Evolutionary conservation across 2,888 invertebrate genomes (phyloP).

Genomic region (Tetramorium bicarinatum): DNA sequence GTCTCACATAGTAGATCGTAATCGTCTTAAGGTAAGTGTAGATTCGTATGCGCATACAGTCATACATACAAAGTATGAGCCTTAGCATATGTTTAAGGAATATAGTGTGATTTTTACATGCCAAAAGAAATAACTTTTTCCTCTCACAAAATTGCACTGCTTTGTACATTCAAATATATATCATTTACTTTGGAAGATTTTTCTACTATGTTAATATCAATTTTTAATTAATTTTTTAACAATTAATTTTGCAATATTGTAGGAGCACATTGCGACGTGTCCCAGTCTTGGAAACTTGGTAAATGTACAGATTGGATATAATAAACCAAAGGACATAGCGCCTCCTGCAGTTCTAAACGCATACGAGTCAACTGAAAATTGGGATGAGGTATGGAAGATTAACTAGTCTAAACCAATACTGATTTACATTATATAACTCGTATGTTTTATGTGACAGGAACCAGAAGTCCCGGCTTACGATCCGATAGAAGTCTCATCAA

Average conservation of each 20-base stretch:
- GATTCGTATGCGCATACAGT: background rate
- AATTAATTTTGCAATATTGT: background rate
- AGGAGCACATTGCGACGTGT: conserved; percentile 58
- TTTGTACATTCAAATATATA: background rate
- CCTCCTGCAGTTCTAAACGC: background rate
- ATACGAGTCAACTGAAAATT: conserved; percentile 43
- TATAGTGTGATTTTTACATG: background rate
- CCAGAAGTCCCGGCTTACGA: conserved; percentile 42
- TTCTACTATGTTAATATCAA: background rate
- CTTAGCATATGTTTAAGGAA: background rate
- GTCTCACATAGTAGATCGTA: conserved; percentile 37
- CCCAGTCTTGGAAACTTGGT: conserved; percentile 21
- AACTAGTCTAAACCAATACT: background rate
- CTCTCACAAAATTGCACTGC: background rate
- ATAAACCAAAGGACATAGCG: background rate
- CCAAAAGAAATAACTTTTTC: background rate
- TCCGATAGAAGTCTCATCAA: conserved; percentile 21
- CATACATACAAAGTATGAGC: background rate
- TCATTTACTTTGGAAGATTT: background rate
- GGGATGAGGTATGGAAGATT: conserved; percentile 55
- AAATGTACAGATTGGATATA: background rate
- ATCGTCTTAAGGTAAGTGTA: conserved; percentile 30
- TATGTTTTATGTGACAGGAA: conserved; percentile 12
- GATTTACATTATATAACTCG: background rate
- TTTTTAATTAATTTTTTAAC: background rate